Conservation (phyloP, 2,888 invertebrate genomes). For the Agrotis exclamationis region DNA sequence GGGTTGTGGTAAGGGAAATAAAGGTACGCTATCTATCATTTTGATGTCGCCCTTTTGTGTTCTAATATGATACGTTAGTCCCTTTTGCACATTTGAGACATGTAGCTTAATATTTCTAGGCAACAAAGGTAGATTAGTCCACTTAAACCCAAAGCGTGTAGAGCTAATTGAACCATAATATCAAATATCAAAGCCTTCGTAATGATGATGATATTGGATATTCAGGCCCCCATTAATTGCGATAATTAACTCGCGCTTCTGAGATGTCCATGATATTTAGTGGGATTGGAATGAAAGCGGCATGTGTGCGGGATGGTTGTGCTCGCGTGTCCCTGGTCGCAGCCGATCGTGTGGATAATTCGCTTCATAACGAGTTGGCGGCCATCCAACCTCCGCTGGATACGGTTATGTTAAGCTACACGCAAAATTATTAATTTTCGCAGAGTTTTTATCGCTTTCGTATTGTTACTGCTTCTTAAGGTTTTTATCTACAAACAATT, state of each 20-base stretch:
- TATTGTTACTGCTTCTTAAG: conserved; percentile 36
- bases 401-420: conserved; percentile 69
- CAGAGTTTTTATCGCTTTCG: conserved; percentile 48
- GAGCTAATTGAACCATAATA: conserved; percentile 42
- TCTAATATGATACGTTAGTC: conserved; percentile 8
- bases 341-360: conserved; percentile 66
- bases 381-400: conserved; percentile 66
- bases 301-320: conserved; percentile 62
- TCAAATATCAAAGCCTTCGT: conserved; percentile 50
- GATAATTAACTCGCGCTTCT: conserved; percentile 58
- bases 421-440: conserved; percentile 68
- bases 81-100: conserved; percentile 1
- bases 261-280: conserved; percentile 64
- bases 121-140: conserved; percentile 40
- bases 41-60: conserved; percentile 33
- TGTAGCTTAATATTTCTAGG: conserved; percentile 26
- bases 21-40: conserved; percentile 39
- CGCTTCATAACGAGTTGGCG: conserved; percentile 70
- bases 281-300: conserved; percentile 62
- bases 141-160: conserved; percentile 34
- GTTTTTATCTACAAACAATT: conserved; percentile 7
- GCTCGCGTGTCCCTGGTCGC: conserved; percentile 63
- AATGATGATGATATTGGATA: conserved; percentile 57
- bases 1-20: conserved; percentile 29
- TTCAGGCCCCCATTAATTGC: conserved; percentile 49